phyloP scores from a whole-genome alignment of 2,113 vertebrate genomes.

The Rostratula benghalensis region DNA sequence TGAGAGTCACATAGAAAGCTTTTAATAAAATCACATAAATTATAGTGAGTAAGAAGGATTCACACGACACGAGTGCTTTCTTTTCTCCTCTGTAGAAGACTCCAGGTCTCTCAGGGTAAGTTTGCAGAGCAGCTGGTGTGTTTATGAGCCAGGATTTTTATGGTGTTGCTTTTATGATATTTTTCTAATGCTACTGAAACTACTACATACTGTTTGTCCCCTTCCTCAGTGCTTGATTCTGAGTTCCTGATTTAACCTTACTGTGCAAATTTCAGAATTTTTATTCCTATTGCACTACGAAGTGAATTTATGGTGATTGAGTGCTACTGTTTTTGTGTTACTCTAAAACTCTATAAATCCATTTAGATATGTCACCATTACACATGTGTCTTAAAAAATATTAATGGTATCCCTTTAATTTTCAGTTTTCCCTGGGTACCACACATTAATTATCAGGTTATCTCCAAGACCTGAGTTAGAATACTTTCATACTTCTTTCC shows the following conservation, averaged over 20 bases:
- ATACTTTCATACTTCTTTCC: background rate
- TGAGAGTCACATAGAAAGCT: background rate
- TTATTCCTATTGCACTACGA: background rate
- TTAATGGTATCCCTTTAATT: background rate
- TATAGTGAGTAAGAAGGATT: background rate
- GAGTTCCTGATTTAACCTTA: background rate
- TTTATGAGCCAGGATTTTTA: background rate
- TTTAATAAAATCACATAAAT: background rate
- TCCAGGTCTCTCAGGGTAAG: background rate
- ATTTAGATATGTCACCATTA: background rate
- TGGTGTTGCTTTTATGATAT: background rate
- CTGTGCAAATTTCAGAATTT: background rate
- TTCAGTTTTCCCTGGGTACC: background rate
- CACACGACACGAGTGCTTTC: rapidly evolving
- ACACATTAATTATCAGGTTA: background rate
- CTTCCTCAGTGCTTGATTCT: background rate
- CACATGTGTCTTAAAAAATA: background rate
- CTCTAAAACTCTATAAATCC: background rate
- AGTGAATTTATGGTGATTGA: background rate
- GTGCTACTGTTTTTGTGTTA: background rate
- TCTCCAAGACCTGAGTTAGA: background rate
- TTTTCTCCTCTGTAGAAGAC: background rate
- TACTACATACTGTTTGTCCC: background rate
- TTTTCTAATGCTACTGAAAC: background rate
- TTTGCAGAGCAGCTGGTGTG: background rate